These are phyloP conservation scores for Heliocidaris erythrogramma DNA, from an alignment of 35 echinoderm and acorn worm genomes.

Conservation along the genomic window DNA sequence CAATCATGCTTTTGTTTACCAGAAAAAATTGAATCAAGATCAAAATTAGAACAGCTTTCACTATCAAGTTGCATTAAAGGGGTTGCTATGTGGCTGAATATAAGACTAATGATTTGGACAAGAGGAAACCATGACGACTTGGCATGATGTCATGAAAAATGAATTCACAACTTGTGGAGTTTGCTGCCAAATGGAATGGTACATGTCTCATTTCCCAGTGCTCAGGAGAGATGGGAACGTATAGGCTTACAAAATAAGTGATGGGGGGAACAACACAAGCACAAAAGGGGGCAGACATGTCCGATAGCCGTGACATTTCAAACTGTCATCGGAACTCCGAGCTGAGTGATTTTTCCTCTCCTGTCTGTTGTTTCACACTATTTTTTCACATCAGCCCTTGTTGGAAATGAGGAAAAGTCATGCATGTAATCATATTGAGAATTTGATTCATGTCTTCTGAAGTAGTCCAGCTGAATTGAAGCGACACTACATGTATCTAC, in stretches of 20 bases:
- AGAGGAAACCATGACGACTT: slow-evolving; percentile 8
- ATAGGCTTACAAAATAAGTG: slow-evolving; percentile 53
- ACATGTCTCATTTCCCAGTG: background rate
- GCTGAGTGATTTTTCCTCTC: background rate
- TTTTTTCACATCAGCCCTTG: background rate
- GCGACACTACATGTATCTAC: background rate
- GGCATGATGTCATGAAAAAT: slow-evolving; percentile 10
- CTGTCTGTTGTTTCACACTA: slow-evolving; percentile 16
- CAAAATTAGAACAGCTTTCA: background rate
- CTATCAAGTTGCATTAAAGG: background rate
- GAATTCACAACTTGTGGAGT: background rate
- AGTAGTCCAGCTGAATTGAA: background rate
- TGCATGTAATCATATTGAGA: slow-evolving; percentile 11
- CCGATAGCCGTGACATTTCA: slow-evolving; percentile 39
- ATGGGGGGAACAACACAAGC: slow-evolving; percentile 5
- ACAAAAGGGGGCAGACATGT: slow-evolving; percentile 14
- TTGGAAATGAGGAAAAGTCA: background rate
- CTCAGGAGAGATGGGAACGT: slow-evolving; percentile 2
- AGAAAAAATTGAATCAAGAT: background rate
- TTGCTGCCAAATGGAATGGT: slow-evolving; percentile 9
- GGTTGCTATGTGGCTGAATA: background rate
- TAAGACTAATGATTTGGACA: slow-evolving; percentile 6
- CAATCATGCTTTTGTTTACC: background rate
- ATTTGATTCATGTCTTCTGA: background rate
- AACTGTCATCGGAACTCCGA: slow-evolving; percentile 31